A percentile compares a stretch with the other conserved stretches of the same genome.
Conservation (phyloP, 2,888 invertebrate genomes). For the Archaeoteleia sp. region DNA sequence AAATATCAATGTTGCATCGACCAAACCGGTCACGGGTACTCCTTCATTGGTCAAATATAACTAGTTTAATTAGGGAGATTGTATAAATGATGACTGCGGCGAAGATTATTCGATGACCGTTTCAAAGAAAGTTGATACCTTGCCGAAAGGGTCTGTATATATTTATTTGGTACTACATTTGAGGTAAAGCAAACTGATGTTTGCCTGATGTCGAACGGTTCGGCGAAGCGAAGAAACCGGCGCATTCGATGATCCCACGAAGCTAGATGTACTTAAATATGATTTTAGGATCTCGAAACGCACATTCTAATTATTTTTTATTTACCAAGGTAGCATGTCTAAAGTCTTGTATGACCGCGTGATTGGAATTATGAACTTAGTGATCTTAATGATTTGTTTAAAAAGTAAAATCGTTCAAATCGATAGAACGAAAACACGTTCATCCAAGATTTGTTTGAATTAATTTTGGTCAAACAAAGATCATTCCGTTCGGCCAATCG, state of each 20-base stretch:
- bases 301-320: neutral
- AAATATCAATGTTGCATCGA: neutral
- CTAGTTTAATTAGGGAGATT: no score
- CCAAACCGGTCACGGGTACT: neutral
- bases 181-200: neutral
- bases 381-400: no score
- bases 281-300: conserved; percentile 8
- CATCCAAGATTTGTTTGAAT: no score
- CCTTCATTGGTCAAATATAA: neutral
- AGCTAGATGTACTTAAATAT: conserved; percentile 12
- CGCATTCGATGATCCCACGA: conserved; percentile 2
- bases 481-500: neutral
- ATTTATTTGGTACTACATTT: neutral
- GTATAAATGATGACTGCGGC: no score
- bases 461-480: neutral
- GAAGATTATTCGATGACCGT: no score
- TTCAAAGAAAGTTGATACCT: no score
- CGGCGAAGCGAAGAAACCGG: neutral
- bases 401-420: no score
- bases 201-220: neutral
- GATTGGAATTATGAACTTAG: no score
- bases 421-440: no score
- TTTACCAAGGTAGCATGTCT: conserved; percentile 1
- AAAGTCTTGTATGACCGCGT: no score
- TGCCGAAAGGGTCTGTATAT: no score